Evolutionary conservation across 1,140 invertebrate species (phyloP), one percentile per base, ranked within the genome.

Genomic region (Drosophila insularis): DNA sequence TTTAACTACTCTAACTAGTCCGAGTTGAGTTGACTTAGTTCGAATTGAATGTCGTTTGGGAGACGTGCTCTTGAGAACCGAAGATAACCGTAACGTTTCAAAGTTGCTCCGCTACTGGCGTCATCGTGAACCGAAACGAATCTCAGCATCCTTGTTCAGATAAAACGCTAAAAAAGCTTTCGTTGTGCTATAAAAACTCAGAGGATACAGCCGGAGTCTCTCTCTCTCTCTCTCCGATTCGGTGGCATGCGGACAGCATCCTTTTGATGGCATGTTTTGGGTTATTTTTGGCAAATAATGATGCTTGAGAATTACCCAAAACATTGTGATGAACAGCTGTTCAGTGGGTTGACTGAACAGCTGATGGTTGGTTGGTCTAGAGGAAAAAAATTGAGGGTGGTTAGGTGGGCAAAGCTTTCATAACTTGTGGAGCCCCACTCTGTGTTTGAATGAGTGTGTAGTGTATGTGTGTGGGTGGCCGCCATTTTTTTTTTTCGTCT

Each of bases 51-150:
- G 7, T 35, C 10, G 35, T 13, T 13, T 17, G 6, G 2, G 6
- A 17, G 43, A 50, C 17, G 17, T 17, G 43, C 8, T 35, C 31
- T 58, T 56, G 35, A 31, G 69, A 74, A 43, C 65, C 60, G 64
- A 63, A 56, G 68, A 40, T 68, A 84, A 89, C 85, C 84, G 84
- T 80, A 64, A 89, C 80, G 77, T 67, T 71, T 84, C 77, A 89
- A 84, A 75, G 85, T 80, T 89, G 67, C 77, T 89, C 84, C 85
- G 80, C 84, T 89, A 89, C 84, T 89, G 80, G 77, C 72, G 62
- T 58, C 55, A 46, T 70, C 50, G 31, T 58, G 55, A 23, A 58
- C 55, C 55, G 7, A 58, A 35, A 58, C 55, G 31, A 17, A 58
- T 11, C 31, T 46, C 50, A 23, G 70, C 56, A 68, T 78, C 72